Conservation (phyloP, 2,888 invertebrate genomes). For the Gastrophysa polygoni region DNA sequence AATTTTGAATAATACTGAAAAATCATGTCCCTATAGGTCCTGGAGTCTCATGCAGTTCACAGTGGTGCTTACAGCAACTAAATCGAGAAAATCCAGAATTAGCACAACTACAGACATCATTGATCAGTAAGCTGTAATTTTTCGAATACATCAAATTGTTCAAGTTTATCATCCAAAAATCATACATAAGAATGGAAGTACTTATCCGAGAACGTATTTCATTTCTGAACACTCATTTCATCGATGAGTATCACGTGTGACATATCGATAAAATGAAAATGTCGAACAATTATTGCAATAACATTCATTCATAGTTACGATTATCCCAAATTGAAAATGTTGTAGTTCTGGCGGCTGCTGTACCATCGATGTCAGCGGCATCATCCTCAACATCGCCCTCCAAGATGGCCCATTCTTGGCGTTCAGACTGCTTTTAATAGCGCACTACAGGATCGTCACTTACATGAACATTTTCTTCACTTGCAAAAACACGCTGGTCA, state of each 20-base stretch:
- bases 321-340: no score
- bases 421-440: slow-evolving; percentile 83
- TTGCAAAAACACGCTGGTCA: slow-evolving; percentile 88
- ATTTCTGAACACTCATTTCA: no score
- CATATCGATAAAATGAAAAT: no score
- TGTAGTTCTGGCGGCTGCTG: slow-evolving; percentile 73
- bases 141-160: no score
- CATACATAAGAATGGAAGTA: no score
- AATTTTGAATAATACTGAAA: no score
- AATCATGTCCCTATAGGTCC: slow-evolving; percentile 61
- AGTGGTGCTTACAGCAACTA: slow-evolving; percentile 88
- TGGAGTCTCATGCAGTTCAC: slow-evolving; percentile 95
- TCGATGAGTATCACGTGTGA: no score
- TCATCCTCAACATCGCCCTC: slow-evolving; percentile 84
- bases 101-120: slow-evolving; percentile 55
- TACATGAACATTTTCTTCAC: slow-evolving; percentile 98
- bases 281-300: no score
- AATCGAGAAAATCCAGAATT: slow-evolving; percentile 76
- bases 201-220: no score
- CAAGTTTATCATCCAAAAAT: no score
- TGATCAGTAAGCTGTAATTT: slow-evolving; percentile 43
- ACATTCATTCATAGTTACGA: no score
- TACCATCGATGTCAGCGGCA: slow-evolving; percentile 87
- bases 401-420: slow-evolving; percentile 89
- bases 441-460: slow-evolving; percentile 86